A percentile compares a stretch with the other conserved stretches of the same genome.
These are phyloP conservation scores for Streptopelia turtur DNA, from an alignment of 2,797 vertebrate genomes.

Conservation along the genomic window DNA sequence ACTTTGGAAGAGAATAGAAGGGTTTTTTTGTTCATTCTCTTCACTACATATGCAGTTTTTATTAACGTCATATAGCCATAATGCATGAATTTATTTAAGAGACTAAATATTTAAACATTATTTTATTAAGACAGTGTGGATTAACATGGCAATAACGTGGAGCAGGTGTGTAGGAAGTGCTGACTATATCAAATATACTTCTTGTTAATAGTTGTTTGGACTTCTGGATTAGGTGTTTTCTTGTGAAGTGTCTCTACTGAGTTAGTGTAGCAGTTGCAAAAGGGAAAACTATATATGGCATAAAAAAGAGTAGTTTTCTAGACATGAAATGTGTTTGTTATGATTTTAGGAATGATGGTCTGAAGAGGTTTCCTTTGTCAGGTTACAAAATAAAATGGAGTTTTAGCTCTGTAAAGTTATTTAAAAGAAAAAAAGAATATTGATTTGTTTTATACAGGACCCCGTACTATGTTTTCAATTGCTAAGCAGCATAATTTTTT, in stretches of 20 bases:
- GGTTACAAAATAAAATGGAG: not conserved
- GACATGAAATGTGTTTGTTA: not conserved
- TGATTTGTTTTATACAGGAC: not conserved
- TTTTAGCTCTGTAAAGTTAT: not conserved
- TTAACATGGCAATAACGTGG: not conserved
- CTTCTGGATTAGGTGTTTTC: slow-evolving; percentile 23
- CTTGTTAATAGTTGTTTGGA: not conserved
- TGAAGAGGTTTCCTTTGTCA: not conserved
- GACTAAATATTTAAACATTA: not conserved
- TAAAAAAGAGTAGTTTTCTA: not conserved
- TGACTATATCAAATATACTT: slow-evolving; percentile 13
- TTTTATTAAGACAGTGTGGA: slow-evolving; percentile 27
- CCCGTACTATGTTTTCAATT: not conserved
- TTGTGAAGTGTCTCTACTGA: not conserved
- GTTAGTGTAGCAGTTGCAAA: not conserved
- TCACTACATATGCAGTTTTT: not conserved
- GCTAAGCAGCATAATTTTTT: not conserved
- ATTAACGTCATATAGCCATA: not conserved
- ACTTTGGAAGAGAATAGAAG: not conserved
- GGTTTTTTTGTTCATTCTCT: not conserved
- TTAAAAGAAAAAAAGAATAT: not conserved
- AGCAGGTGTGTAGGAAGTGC: slow-evolving; percentile 21
- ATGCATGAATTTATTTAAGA: not conserved
- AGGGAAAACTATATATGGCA: not conserved
- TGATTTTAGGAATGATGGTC: not conserved